phyloP scores from a whole-genome alignment of 1,140 invertebrate species.

The Musca domestica region DNA sequence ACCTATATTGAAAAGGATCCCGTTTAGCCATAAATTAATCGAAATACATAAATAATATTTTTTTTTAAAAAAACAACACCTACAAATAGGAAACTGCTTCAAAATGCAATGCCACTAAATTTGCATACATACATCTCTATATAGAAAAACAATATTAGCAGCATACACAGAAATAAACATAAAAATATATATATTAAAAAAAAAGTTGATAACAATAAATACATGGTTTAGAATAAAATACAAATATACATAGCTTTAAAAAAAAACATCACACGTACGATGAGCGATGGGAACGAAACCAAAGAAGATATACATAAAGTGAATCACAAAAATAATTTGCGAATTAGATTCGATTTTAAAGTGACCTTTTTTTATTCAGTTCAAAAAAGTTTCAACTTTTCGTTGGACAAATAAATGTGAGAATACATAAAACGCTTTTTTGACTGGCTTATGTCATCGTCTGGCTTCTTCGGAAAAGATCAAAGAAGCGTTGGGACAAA shows the following conservation, averaged over 20 bases:
- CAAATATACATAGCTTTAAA: not conserved
- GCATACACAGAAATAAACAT: not conserved
- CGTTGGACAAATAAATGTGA: too few relatives aligned
- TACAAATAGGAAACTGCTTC: constrained; percentile 6
- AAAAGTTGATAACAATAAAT: not conserved
- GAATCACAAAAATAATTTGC: too few relatives aligned
- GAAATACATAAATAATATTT: not conserved
- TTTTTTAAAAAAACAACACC: not conserved
- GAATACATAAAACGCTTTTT: too few relatives aligned
- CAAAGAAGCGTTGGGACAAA: too few relatives aligned
- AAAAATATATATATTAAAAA: not conserved
- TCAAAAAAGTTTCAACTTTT: too few relatives aligned
- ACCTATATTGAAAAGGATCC: constrained; percentile 12
- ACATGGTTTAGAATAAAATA: not conserved
- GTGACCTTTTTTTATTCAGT: too few relatives aligned
- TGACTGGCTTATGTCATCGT: too few relatives aligned
- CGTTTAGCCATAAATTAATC: constrained; percentile 5
- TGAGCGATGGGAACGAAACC: too few relatives aligned
- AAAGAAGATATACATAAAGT: too few relatives aligned
- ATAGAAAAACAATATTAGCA: constrained; percentile 3
- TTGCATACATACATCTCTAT: not conserved
- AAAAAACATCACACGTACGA: too few relatives aligned
- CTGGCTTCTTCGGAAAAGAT: too few relatives aligned
- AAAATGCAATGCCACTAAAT: constrained; percentile 18
- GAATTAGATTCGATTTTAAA: too few relatives aligned